These are phyloP conservation scores for Noctua pronuba DNA, from an alignment of 2,888 invertebrate genomes.

Conservation along the genomic window DNA sequence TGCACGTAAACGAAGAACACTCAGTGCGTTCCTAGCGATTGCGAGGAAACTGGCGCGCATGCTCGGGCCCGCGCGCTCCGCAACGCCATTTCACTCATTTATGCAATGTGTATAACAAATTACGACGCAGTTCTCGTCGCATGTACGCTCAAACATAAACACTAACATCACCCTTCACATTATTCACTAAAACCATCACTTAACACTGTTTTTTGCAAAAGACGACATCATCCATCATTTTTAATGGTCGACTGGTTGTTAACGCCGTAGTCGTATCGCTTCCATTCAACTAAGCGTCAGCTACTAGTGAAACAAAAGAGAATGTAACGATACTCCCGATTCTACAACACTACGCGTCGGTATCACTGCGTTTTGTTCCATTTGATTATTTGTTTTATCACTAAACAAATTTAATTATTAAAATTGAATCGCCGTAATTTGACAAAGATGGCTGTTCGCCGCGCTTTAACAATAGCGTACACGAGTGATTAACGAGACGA, in stretches of 20 bases:
- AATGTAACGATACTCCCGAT: constrained; percentile 85
- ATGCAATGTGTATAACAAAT: constrained; percentile 89
- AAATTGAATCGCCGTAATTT: constrained; percentile 88
- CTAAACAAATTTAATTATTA: constrained; percentile 82
- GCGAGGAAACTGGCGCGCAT: constrained; percentile 90
- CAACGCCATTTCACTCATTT: constrained; percentile 90
- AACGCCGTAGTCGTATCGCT: constrained; percentile 86
- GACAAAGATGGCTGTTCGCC: constrained; percentile 90
- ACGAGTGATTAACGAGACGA: constrained; percentile 90
- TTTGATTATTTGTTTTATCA: constrained; percentile 77
- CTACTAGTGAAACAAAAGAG: constrained; percentile 88
- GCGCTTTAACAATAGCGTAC: constrained; percentile 90
- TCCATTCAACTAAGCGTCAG: constrained; percentile 88
- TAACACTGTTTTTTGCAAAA: constrained; percentile 88
- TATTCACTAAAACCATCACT: constrained; percentile 86
- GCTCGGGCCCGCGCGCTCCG: constrained; percentile 90
- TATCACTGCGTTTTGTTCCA: constrained; percentile 84
- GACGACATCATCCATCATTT: constrained; percentile 88
- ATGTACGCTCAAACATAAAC: constrained; percentile 84
- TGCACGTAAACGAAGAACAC: constrained; percentile 90
- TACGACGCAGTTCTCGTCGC: constrained; percentile 89
- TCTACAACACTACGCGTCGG: constrained; percentile 80
- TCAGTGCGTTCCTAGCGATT: constrained; percentile 89
- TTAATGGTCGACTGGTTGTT: constrained; percentile 88
- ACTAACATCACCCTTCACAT: constrained; percentile 85